Percentiles rank a stretch among this genome's conserved stretches.
Evolutionary conservation across 2,797 vertebrate genomes (phyloP).

Genomic region (Taeniopygia guttata): DNA sequence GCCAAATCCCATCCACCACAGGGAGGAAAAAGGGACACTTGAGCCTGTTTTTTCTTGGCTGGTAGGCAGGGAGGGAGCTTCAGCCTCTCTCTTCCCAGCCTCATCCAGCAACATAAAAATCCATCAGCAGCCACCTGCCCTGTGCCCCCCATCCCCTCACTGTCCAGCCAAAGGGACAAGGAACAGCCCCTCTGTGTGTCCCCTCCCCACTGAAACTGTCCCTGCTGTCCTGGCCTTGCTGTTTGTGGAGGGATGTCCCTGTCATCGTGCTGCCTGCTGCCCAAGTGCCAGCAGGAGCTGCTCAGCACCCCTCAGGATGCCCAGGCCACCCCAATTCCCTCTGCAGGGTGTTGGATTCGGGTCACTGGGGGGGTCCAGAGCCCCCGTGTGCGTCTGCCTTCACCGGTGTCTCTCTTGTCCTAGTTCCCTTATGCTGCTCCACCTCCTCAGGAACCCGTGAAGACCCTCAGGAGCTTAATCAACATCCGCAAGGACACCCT

Average conservation of each 20-base stretch:
- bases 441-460: constrained; percentile 96
- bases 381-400: not conserved
- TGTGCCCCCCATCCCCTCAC: accelerated
- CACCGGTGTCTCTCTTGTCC: constrained; percentile 27
- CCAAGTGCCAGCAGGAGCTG: not conserved
- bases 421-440: constrained; percentile 97
- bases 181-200: not conserved
- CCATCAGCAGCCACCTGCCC: accelerated
- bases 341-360: not conserved
- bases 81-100: not conserved
- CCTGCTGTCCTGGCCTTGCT: not conserved
- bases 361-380: not conserved
- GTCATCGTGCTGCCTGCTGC: not conserved
- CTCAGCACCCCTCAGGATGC: not conserved
- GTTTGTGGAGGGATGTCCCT: not conserved
- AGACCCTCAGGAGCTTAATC: constrained; percentile 94
- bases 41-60: not conserved
- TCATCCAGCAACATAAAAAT: constrained; percentile 30
- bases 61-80: not conserved
- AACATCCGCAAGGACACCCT: constrained; percentile 98
- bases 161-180: not conserved
- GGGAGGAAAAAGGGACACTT: not conserved
- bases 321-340: not conserved
- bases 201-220: not conserved
- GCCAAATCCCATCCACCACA: not conserved